These are phyloP conservation scores for Potamilus streckersoni DNA, from an alignment of 1,140 invertebrate species.

Conservation along the genomic window DNA sequence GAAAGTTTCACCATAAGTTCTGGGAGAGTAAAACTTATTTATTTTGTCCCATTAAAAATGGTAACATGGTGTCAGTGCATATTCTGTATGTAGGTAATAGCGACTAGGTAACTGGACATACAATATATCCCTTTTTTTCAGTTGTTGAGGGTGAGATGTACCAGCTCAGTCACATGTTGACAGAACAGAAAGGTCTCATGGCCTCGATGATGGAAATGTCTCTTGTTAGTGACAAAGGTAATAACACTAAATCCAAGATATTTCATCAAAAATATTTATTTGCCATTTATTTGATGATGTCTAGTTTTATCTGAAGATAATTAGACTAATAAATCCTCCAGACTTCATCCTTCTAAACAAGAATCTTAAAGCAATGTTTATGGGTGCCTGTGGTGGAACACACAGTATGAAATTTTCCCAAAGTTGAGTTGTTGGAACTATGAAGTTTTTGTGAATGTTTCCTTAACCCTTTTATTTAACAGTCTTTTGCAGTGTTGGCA, in stretches of 20 bases:
- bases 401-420: not conserved
- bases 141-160: constrained; percentile 99
- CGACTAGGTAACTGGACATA: too few species aligned
- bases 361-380: not conserved
- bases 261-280: not conserved
- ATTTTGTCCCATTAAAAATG: not conserved
- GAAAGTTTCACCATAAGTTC: too few species aligned
- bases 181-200: constrained; percentile 90
- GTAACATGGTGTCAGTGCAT: not conserved
- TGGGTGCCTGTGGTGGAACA: not conserved
- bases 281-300: not conserved
- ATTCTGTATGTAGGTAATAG: too few species aligned
- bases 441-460: too few species aligned
- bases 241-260: not conserved
- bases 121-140: constrained; percentile 52
- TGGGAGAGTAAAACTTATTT: not conserved
- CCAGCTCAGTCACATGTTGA: constrained; percentile 94
- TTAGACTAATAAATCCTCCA: not conserved
- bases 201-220: constrained; percentile 82
- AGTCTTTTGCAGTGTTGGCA: too few species aligned
- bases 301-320: not conserved
- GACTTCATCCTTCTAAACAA: not conserved
- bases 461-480: too few species aligned
- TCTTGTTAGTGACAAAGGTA: constrained; percentile 77
- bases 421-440: too few species aligned